phyloP scores from a whole-genome alignment of 2,113 vertebrate genomes.

The Hippocampus barbouri region DNA sequence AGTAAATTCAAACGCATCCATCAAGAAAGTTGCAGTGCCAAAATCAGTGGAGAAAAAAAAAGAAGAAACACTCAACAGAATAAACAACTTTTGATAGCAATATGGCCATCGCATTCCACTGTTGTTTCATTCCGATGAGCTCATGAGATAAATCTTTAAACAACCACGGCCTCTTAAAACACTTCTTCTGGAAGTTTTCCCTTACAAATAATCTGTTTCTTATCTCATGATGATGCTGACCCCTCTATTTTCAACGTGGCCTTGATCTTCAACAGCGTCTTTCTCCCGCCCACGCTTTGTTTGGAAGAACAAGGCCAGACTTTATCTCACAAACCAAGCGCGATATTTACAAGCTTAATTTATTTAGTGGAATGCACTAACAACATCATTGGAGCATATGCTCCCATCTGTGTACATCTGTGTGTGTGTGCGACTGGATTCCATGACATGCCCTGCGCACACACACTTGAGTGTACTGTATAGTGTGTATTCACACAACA shows the following conservation, averaged over 20 bases:
- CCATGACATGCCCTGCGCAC: slow-evolving; percentile 2
- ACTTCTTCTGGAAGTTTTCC: slow-evolving; percentile 1
- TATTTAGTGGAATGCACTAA: slow-evolving; percentile 57
- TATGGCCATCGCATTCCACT: not conserved
- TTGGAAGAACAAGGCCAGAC: slow-evolving; percentile 42
- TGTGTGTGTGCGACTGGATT: slow-evolving; percentile 2
- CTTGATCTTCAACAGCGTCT: slow-evolving; percentile 26
- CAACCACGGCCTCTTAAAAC: not conserved
- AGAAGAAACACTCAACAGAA: not conserved
- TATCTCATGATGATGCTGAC: slow-evolving; percentile 34
- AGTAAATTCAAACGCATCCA: not conserved
- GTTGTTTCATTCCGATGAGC: not conserved
- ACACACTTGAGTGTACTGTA: not conserved
- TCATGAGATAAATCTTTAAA: not conserved
- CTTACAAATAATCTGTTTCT: slow-evolving; percentile 14
- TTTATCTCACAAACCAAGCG: slow-evolving; percentile 49
- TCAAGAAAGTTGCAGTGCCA: not conserved
- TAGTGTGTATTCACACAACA: not conserved
- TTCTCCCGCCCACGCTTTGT: slow-evolving; percentile 15
- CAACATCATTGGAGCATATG: slow-evolving; percentile 34
- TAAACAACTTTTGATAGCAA: not conserved
- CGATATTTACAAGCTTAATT: slow-evolving; percentile 57
- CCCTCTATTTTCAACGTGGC: slow-evolving; percentile 27
- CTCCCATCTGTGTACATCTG: not conserved
- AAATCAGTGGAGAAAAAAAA: not conserved